Evolutionary conservation across 2,113 vertebrate genomes (phyloP).

Genomic region (Neotoma lepida): DNA sequence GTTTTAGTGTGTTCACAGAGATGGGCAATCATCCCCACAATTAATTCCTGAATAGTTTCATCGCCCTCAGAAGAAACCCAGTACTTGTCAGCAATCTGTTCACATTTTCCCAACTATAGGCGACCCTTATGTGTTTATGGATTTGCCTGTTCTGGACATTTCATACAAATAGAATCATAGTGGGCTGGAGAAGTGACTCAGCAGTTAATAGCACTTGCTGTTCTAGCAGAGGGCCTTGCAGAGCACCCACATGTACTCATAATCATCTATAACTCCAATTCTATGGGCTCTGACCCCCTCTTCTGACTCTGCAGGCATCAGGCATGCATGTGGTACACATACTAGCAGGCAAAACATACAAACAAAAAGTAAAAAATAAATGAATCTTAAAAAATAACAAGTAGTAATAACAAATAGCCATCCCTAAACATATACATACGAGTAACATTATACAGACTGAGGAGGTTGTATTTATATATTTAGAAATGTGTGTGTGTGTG

Average conservation of each 20-base stretch:
- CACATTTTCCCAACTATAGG: background rate
- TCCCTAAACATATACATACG: background rate
- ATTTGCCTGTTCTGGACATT: slow-evolving; percentile 19
- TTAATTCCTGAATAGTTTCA: slow-evolving; percentile 29
- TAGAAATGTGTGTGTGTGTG: background rate
- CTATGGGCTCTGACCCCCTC: background rate
- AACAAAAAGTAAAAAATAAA: background rate
- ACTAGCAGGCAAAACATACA: background rate
- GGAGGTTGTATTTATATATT: background rate
- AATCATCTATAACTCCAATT: background rate
- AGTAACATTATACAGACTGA: background rate
- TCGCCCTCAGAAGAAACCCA: slow-evolving; percentile 16
- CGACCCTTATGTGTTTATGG: background rate
- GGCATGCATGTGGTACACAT: background rate
- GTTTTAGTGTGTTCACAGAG: slow-evolving; percentile 35
- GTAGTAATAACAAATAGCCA: background rate
- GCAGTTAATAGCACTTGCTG: background rate
- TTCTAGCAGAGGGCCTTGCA: background rate
- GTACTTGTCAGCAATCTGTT: background rate
- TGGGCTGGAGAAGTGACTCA: background rate
- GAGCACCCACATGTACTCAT: background rate
- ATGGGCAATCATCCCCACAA: background rate
- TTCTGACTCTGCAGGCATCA: background rate
- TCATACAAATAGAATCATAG: slow-evolving; percentile 6
- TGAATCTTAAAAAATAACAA: background rate